A percentile compares a stretch with the other conserved stretches of the same genome.
Conservation (phyloP, 2,888 invertebrate species). For the Beris morrisii region DNA sequence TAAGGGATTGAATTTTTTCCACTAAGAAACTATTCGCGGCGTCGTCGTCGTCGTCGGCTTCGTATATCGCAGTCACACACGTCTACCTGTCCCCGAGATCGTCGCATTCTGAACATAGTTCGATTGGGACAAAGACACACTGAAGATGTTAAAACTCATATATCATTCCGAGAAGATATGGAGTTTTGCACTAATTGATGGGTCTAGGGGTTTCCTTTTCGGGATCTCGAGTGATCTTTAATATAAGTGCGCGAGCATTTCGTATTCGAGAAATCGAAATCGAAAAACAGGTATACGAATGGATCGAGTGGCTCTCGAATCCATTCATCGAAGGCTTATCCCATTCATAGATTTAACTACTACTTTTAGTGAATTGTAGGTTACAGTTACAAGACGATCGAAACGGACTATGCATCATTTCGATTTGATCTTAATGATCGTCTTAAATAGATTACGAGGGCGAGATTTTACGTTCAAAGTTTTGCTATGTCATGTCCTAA, state of each 20-base stretch:
- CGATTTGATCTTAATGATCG: conserved; percentile 14
- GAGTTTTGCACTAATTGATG: conserved; percentile 38
- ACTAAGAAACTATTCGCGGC: conserved; percentile 8
- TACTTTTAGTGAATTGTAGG: conserved; percentile 36
- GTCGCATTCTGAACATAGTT: neutral
- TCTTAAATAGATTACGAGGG: conserved; percentile 12
- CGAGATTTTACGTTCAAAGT: neutral
- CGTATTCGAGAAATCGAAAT: no score
- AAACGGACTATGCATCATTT: neutral
- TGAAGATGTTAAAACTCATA: conserved; percentile 35
- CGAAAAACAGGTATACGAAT: neutral
- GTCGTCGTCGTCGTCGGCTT: no score
- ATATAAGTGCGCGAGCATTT: neutral
- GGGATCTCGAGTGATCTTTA: conserved; percentile 6
- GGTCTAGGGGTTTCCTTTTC: conserved; percentile 24
- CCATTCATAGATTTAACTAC: conserved; percentile 37
- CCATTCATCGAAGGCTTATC: conserved; percentile 26
- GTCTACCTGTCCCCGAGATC: neutral
- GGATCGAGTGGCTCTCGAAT: conserved; percentile 20
- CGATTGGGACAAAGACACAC: conserved; percentile 5
- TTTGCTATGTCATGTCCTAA: conserved; percentile 22
- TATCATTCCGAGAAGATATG: conserved; percentile 35
- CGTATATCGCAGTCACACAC: conserved; percentile 1
- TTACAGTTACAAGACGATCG: conserved; percentile 31
- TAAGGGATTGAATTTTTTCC: neutral